Evolutionary conservation across 2,888 invertebrate genomes (phyloP).

Genomic region (Pterobdella sp.): DNA sequence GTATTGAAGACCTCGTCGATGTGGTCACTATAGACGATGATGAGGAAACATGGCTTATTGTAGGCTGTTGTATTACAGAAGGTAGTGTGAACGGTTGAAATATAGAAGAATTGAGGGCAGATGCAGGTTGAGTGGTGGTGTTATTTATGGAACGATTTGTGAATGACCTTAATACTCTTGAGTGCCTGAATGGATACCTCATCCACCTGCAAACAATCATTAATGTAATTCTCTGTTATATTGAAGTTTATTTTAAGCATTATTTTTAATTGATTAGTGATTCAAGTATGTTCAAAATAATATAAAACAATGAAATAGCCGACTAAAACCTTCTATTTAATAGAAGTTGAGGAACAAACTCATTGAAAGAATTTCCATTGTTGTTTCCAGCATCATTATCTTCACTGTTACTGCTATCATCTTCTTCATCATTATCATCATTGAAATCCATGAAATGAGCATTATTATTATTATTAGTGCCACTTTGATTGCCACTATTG

Average conservation of each 20-base stretch:
- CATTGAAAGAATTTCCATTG: background rate
- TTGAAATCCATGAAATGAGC: background rate
- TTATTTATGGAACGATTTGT: background rate
- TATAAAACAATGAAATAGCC: background rate
- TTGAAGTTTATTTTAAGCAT: too few species aligned
- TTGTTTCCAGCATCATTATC: background rate
- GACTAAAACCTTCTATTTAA: background rate
- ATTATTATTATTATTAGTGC: background rate
- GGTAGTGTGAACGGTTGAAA: background rate
- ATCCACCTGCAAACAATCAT: background rate
- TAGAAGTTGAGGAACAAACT: background rate
- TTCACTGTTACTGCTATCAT: background rate
- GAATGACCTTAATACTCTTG: background rate
- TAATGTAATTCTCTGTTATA: too few species aligned
- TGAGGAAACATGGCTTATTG: background rate
- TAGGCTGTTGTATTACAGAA: background rate
- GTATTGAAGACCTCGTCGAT: too few species aligned
- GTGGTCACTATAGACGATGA: too few species aligned
- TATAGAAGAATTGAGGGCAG: background rate
- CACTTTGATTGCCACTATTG: conserved; percentile 18
- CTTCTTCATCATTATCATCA: conserved; percentile 2
- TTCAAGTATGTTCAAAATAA: too few species aligned
- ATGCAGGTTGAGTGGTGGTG: background rate
- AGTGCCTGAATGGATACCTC: background rate
- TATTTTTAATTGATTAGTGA: too few species aligned